phyloP scores from a whole-genome alignment of 2,888 invertebrate genomes.

The Stomorhina lunata region DNA sequence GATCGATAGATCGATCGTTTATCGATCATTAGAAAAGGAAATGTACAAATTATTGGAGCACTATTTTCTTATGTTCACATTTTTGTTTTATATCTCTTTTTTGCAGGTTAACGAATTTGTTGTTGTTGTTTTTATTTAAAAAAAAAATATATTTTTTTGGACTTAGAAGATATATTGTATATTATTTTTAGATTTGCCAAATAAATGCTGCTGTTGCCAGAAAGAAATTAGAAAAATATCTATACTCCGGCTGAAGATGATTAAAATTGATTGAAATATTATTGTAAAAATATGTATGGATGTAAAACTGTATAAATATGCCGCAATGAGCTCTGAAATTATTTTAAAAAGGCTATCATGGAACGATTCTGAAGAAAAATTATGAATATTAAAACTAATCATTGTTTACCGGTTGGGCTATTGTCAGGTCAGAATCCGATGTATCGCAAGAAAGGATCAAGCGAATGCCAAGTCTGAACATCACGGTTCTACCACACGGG shows the following conservation, averaged over 20 bases:
- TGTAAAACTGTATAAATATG: not conserved
- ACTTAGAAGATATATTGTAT: too few species aligned
- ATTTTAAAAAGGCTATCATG: too few species aligned
- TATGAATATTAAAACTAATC: too few species aligned
- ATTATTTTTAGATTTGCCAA: conserved; percentile 20
- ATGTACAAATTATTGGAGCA: conserved; percentile 51
- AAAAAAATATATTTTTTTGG: not conserved
- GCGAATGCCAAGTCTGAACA: too few species aligned
- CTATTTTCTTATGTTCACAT: not conserved
- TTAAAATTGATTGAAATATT: conserved; percentile 45
- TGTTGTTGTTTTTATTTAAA: conserved; percentile 11
- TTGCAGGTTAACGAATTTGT: conserved; percentile 34
- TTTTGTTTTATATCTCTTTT: not conserved
- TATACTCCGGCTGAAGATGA: conserved; percentile 2
- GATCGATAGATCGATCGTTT: conserved; percentile 58
- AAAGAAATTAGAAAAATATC: too few species aligned
- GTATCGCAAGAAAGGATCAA: too few species aligned
- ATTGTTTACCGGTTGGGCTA: too few species aligned
- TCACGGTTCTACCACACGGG: too few species aligned
- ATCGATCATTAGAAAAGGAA: conserved; percentile 60
- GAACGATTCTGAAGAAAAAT: too few species aligned
- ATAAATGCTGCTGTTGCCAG: conserved; percentile 4
- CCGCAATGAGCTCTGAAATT: not conserved
- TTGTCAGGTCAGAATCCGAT: too few species aligned
- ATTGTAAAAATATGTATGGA: conserved; percentile 36